Evolutionary conservation across 2,797 vertebrate species (phyloP).

Genomic region (Pachyuromys duprasi): DNA sequence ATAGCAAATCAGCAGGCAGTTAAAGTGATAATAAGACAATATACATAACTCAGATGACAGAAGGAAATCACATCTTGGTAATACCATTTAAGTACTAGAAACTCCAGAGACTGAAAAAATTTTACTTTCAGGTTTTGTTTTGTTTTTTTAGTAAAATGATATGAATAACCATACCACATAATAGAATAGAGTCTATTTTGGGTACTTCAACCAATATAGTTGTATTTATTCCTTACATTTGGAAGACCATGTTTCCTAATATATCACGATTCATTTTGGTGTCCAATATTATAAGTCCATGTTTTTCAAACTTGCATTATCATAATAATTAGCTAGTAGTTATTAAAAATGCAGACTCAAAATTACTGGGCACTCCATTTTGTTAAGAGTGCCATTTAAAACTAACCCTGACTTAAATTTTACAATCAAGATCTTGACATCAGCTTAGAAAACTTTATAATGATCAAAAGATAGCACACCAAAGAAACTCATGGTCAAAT

Average conservation of each 20-base stretch:
- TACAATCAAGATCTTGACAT: neutral
- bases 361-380: neutral
- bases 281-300: neutral
- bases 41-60: neutral
- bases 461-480: too few species aligned
- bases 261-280: neutral
- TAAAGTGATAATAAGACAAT: neutral
- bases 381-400: neutral
- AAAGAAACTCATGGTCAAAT: too few species aligned
- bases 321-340: constrained; percentile 4
- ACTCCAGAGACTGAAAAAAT: neutral
- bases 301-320: neutral
- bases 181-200: neutral
- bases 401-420: neutral
- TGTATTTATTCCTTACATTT: neutral
- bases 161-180: neutral
- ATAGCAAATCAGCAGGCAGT: neutral
- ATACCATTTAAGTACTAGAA: neutral
- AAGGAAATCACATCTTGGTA: neutral
- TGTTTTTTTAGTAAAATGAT: neutral
- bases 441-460: too few species aligned
- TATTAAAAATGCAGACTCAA: neutral
- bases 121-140: neutral
- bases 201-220: neutral
- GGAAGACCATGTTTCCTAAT: neutral